phyloP scores from a whole-genome alignment of 2,888 invertebrate species.

The Phortica magna region DNA sequence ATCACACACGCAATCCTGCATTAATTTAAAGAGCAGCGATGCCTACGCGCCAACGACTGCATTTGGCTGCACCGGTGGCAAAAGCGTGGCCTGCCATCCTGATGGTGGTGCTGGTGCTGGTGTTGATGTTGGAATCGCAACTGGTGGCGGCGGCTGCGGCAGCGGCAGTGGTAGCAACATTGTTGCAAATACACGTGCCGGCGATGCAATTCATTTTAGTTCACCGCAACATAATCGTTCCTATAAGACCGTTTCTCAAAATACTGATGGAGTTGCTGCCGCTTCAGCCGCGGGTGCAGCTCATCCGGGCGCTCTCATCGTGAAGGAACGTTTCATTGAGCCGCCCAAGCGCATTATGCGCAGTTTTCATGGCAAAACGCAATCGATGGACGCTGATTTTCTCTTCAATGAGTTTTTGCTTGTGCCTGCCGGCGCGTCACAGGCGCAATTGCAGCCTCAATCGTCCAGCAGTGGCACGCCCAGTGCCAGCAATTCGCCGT shows the following conservation, averaged over 20 bases:
- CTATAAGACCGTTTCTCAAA: not conserved
- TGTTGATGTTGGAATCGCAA: not conserved
- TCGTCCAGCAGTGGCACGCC: constrained; percentile 51
- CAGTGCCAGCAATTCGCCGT: constrained; percentile 59
- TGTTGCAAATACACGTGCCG: no score
- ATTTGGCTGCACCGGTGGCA: constrained; percentile 19
- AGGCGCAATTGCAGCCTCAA: constrained; percentile 14
- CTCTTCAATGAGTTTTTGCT: constrained; percentile 72
- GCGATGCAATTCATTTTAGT: constrained; percentile 10
- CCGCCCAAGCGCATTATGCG: constrained; percentile 79
- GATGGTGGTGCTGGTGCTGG: not conserved
- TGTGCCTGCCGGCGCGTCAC: constrained; percentile 65
- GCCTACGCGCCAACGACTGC: constrained; percentile 35
- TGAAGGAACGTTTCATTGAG: constrained; percentile 80
- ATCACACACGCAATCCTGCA: constrained; percentile 71
- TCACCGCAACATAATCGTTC: constrained; percentile 57
- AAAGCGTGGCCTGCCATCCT: no score
- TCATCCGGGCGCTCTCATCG: constrained; percentile 77
- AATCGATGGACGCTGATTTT: constrained; percentile 76
- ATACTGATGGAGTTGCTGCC: not conserved
- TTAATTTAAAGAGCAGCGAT: constrained; percentile 67
- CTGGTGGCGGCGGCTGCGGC: constrained; percentile 2
- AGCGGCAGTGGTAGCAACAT: not conserved
- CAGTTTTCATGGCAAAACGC: constrained; percentile 76
- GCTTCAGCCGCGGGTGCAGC: constrained; percentile 44